Conservation (phyloP, 2,888 invertebrate species). For the Cheilosia grossa region DNA sequence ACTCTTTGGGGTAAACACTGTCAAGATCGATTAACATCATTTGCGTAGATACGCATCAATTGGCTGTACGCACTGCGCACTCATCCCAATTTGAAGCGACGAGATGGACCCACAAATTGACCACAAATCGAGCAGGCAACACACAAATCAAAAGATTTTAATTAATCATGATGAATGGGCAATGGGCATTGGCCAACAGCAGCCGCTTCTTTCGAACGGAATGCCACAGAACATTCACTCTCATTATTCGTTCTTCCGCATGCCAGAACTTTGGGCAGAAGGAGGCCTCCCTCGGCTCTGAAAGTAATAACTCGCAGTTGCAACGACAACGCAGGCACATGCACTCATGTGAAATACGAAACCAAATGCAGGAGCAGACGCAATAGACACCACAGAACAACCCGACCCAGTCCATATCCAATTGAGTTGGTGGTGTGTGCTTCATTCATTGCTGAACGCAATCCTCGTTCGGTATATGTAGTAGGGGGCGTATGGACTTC, state of each 20-base stretch:
- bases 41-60: constrained; percentile 46
- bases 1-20: constrained; percentile 29
- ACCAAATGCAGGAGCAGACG: constrained; percentile 65
- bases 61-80: constrained; percentile 24
- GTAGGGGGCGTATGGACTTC: constrained; percentile 41
- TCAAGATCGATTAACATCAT: constrained; percentile 63
- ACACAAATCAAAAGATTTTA: constrained; percentile 70
- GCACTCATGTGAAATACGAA: constrained; percentile 49
- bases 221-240: constrained; percentile 34
- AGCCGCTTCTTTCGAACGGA: constrained; percentile 1
- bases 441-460: constrained; percentile 42
- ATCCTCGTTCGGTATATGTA: neutral
- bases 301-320: constrained; percentile 55
- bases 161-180: constrained; percentile 58
- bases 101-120: constrained; percentile 57
- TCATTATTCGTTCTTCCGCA: constrained; percentile 66
- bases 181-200: neutral
- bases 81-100: constrained; percentile 48
- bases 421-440: constrained; percentile 48
- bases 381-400: constrained; percentile 50
- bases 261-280: constrained; percentile 55
- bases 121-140: constrained; percentile 52
- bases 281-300: constrained; percentile 8
- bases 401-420: constrained; percentile 33
- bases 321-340: neutral